Base-by-base conservation (phyloP, 2,113 vertebrate genomes). In the Lampris incognitus region DNA sequence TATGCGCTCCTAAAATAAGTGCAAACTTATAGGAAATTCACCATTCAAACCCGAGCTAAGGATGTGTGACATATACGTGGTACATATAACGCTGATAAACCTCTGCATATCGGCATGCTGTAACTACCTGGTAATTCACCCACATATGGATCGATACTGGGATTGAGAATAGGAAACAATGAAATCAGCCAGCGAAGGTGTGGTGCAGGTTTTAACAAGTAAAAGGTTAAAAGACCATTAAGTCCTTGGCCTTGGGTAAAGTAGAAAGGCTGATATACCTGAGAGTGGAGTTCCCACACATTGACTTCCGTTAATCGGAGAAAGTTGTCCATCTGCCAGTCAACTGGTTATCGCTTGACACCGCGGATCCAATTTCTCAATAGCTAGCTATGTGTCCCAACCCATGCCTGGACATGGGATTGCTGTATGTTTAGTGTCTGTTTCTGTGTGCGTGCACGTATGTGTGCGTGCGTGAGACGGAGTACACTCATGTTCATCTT, bases 361-460 rank as follows among this genome's bases (percentile, higher is more conserved):
- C 72, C 58, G 4, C 36, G 9, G 51, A 39, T 82, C 83, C 51
- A 2, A 44, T 90, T 85, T 79, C 87, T 77, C 60, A 36, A 13
- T n/a, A 2, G 55, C 41, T 42, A 72, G 37, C 42, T 24, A 36
- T 2, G 13, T 41, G 46, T 66, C 48, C 24, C 56, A 1, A 50
- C 24, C 41, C 61, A 11, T 56, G 52, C 49, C 42, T 57, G 46
- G 1, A 70, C 61, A 63, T 56, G 36, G 39, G 52, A 37, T n/a
- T 39, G 67, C 5, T 62, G 57, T 36, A 65, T 71, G 36, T 10
- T 3, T 39, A 46, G 63, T 76, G 36, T 9, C 8, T 52, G 49
- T 54, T 5, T 67, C 38, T 66, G 63, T 66, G 63, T 50, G 46
- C 46, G 40, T 69, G 50, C 42, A 13, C 11, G 8, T 40, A 9